Base-by-base conservation (phyloP, 2,797 vertebrate genomes). In the Agapornis canus region DNA sequence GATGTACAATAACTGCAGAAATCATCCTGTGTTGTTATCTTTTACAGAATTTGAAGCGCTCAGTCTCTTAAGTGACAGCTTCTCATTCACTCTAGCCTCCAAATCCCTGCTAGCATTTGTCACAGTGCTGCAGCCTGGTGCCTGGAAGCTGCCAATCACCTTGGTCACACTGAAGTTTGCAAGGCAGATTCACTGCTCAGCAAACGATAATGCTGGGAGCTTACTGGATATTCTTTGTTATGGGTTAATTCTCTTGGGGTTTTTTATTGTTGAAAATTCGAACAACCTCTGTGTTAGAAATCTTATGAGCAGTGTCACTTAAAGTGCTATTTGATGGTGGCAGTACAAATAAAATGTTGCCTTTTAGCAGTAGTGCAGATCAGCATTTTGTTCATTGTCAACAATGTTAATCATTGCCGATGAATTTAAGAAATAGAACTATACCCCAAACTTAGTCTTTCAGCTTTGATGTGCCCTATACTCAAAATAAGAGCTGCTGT, bases 21-120 rank as follows among this genome's bases (percentile, higher is more conserved):
- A 84, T 23, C 60, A 71, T 64, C 8, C 2, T 61, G 57, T 25
- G 56, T 89, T 84, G 56, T 89, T 79, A 35, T 76, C 86, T 95
- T 94, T 56, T 61, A 27, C 57, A 43, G 72, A 94, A 69, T 82
- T 94, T 82, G 59, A 88, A 93, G 78, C 90, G 75, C 84, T 92
- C 39, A 43, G 59, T 80, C 82, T 94, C 79, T 77, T 73, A 39
- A 54, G 70, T 91, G 90, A 68, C 86, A 89, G 68, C 57, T 96
- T 96, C 95, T 89, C 49, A 42, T 94, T 86, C 48, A 65, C 52
- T 96, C 87, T 83, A 92, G 52, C 61, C 68, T 95, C 93, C 86
- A 83, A 57, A 82, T 80, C 73, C 84, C 72, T 75, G 54, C 84
- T 92, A 57, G 76, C 5, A 2, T 95, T 95, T 93, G 59, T 96